Percentiles rank a stretch among this genome's conserved stretches.
These are phyloP conservation scores for Rhabdomys pumilio DNA, from an alignment of 2,797 vertebrate species.

Conservation along the genomic window DNA sequence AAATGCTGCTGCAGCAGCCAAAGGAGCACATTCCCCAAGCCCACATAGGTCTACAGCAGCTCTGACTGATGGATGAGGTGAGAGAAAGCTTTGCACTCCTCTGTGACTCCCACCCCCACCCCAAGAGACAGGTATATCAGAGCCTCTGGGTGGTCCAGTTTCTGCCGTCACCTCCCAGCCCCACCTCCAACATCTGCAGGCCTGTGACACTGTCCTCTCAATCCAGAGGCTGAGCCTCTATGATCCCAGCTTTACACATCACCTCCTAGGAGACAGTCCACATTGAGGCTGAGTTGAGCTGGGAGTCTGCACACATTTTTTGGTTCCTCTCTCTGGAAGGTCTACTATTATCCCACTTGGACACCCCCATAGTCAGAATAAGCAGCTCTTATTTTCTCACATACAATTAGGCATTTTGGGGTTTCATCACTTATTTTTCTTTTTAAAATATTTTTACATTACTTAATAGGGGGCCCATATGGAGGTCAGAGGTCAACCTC, in stretches of 20 bases:
- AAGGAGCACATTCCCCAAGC: not conserved
- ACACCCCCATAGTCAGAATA: not conserved
- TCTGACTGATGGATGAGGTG: accelerated
- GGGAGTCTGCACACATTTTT: too few relatives aligned
- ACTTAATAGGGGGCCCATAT: not conserved
- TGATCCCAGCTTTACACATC: not conserved
- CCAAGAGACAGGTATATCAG: not conserved
- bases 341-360: accelerated
- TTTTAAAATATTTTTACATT: not conserved
- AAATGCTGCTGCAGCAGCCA: not conserved
- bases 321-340: not conserved
- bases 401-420: not conserved
- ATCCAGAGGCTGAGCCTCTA: not conserved
- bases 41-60: accelerated
- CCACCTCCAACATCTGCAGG: not conserved
- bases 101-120: not conserved
- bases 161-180: not conserved
- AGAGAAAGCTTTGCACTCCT: not conserved
- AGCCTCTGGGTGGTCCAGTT: not conserved
- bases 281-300: not conserved
- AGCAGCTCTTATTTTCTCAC: not conserved
- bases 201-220: not conserved
- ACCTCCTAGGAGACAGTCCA: not conserved
- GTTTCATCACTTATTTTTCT: not conserved
- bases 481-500: not conserved